Conservation (phyloP, 23 tunicate genomes). For the Halocynthia aurantium region DNA sequence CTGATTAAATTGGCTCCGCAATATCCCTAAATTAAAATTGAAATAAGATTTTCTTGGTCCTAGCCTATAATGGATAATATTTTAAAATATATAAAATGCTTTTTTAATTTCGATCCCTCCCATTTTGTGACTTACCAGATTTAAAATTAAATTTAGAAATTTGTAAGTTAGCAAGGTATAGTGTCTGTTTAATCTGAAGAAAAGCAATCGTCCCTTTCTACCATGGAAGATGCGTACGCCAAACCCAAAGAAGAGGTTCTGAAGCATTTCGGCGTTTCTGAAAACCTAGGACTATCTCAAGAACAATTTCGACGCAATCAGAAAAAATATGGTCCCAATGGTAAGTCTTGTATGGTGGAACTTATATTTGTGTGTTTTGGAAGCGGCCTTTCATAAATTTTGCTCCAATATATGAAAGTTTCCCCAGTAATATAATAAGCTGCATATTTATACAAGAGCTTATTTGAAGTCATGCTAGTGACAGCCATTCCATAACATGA, state of each 20-base stretch:
- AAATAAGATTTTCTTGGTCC: no score
- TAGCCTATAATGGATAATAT: no score
- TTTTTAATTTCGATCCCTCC: no score
- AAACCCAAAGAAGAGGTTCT: constrained; percentile 65
- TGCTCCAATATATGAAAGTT: not conserved
- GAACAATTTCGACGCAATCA: constrained; percentile 60
- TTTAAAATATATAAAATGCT: no score
- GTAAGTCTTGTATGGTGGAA: constrained; percentile 32
- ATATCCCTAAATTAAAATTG: no score
- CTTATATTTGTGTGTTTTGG: not conserved
- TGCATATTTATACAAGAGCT: not conserved
- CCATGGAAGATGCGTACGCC: constrained; percentile 76
- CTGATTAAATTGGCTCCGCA: no score
- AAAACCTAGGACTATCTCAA: constrained; percentile 31
- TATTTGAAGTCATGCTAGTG: no score
- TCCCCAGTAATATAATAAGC: not conserved
- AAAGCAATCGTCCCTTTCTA: not conserved
- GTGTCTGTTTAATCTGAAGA: no score
- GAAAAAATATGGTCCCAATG: constrained; percentile 75
- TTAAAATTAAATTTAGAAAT: no score
- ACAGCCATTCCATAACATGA: no score
- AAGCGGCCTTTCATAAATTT: not conserved
- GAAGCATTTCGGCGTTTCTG: constrained; percentile 50
- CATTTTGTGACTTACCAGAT: no score
- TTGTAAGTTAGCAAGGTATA: no score